Conservation (phyloP, 2,888 invertebrate genomes). For the Drosophila neutralis region DNA sequence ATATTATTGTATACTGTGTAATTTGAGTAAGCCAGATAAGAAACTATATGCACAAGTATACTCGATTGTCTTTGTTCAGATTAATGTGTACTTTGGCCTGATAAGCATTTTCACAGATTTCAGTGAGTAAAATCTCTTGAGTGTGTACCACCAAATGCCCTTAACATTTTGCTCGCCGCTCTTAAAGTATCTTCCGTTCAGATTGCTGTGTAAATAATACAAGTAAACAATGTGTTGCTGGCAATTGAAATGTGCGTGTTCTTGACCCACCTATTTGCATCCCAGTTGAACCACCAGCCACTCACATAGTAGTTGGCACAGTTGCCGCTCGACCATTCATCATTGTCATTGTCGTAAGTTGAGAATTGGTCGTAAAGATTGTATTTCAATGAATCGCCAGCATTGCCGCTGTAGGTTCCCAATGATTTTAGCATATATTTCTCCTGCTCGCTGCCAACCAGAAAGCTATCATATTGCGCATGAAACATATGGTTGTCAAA, state of each 20-base stretch:
- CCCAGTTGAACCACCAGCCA: slow-evolving; percentile 49
- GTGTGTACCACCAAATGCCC: slow-evolving; percentile 50
- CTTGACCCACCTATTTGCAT: slow-evolving; percentile 39
- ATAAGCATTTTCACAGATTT: slow-evolving; percentile 49
- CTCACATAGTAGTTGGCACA: slow-evolving; percentile 48
- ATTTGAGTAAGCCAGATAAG: neutral
- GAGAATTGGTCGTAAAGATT: slow-evolving; percentile 46
- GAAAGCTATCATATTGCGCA: slow-evolving; percentile 44
- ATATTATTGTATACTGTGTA: neutral
- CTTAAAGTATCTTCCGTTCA: slow-evolving; percentile 44
- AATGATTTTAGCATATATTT: slow-evolving; percentile 40
- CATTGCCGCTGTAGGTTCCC: slow-evolving; percentile 39
- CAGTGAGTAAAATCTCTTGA: slow-evolving; percentile 26
- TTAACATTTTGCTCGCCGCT: slow-evolving; percentile 14
- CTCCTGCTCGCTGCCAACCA: slow-evolving; percentile 45
- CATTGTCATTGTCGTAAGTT: slow-evolving; percentile 54
- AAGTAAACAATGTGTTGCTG: neutral
- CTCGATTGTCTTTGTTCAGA: neutral
- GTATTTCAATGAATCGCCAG: slow-evolving; percentile 49
- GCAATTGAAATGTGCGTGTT: neutral
- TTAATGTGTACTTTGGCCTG: slow-evolving; percentile 38
- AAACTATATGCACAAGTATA: neutral
- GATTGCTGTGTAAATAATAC: slow-evolving; percentile 32
- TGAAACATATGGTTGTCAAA: slow-evolving; percentile 14
- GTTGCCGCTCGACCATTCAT: slow-evolving; percentile 36